Conservation (phyloP, 2,888 invertebrate species). For the Rhyacophila evoluta region DNA sequence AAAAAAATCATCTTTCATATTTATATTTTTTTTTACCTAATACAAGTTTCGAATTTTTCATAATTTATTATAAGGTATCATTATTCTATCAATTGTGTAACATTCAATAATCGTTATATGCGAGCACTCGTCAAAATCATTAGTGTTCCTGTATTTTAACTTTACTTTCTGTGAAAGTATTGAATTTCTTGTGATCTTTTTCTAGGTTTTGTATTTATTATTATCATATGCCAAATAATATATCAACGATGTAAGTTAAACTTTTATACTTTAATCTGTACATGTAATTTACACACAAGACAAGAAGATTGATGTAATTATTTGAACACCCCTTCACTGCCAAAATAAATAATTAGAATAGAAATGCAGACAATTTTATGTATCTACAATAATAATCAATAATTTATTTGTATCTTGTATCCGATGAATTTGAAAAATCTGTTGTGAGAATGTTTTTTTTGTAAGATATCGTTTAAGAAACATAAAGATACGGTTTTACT, state of each 20-base stretch:
- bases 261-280: not conserved
- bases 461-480: too few relatives aligned
- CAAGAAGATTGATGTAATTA: not conserved
- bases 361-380: not conserved
- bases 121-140: not conserved
- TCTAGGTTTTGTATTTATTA: slow-evolving; percentile 1
- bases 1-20: too few relatives aligned
- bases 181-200: slow-evolving; percentile 17
- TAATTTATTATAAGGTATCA: too few relatives aligned
- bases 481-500: too few relatives aligned
- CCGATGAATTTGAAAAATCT: not conserved
- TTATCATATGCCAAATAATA: not conserved
- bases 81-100: too few relatives aligned
- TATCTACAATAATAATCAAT: too few relatives aligned
- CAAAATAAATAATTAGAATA: slow-evolving; percentile 14
- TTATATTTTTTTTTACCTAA: too few relatives aligned
- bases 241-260: slow-evolving; percentile 18
- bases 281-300: not conserved
- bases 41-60: too few relatives aligned
- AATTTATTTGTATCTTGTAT: not conserved
- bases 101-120: not conserved
- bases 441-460: not conserved
- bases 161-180: slow-evolving; percentile 40
- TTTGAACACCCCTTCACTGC: not conserved
- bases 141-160: not conserved